Base-by-base conservation (phyloP, 2,888 invertebrate species). In the Siphlonurus alternatus region DNA sequence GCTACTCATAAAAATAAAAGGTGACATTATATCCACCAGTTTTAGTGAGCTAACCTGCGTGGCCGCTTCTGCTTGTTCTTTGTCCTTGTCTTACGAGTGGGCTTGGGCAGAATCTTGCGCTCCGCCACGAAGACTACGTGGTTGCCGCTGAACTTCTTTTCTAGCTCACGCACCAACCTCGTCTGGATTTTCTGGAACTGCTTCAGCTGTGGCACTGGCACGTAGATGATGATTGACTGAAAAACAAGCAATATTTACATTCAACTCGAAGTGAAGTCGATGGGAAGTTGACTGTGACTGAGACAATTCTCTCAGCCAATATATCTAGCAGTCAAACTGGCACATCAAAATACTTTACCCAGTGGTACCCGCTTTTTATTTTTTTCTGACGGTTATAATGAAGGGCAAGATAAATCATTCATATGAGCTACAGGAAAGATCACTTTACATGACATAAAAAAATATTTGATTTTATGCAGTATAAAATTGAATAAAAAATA, bases 131-230 rank as follows among this genome's bases (percentile, higher is more conserved):
- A 94, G 70, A 99, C 95, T 15, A 99, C 97, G 76, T 98, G 96
- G 77, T 95, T 96, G 68, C 98, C 98, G 72, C 94, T 95, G 81
- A 99, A 97, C 76, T 99, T 99, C 87, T 99, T 99, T 77, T 99
- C 99, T 74, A 99, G 79, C 77, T 99, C 99, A 72, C 98, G 87
- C 60, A 99, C 97, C 72, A 99, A 81, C 70, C 96, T 85, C 69
- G 90, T 90, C 79, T 99, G 98, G 71, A 99, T 89, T 79, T 97
- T 98, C 79, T 99, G 98, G 84, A 96, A 99, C 66, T 88, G 87
- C 78, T 91, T 93, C 78, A 98, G 81, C 78, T 97, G 97, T 67
- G 98, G 98, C 81, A 97, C 96, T 67, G 99, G 99, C 73, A 99
- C 98, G 75, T 95, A 97, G 78, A 99, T 94, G 75, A 99, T 93